phyloP scores from a whole-genome alignment of 2,888 invertebrate species.

The Plebejus argus region DNA sequence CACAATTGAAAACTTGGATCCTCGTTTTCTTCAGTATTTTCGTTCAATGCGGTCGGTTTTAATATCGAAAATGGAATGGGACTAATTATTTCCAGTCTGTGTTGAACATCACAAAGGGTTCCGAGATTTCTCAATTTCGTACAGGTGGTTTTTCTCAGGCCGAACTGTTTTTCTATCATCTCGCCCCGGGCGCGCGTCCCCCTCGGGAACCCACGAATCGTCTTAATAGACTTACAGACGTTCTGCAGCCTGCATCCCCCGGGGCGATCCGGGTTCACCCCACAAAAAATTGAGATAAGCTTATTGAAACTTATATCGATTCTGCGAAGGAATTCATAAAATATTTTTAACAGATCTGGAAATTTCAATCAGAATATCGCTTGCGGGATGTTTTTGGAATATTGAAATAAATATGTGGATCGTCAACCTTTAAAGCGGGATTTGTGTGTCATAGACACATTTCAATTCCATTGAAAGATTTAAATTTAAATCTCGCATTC shows the following conservation, averaged over 20 bases:
- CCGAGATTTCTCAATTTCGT: conserved; percentile 59
- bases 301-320: conserved; percentile 60
- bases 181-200: conserved; percentile 56
- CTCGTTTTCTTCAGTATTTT: conserved; percentile 59
- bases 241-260: conserved; percentile 64
- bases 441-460: not conserved
- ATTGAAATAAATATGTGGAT: conserved; percentile 5
- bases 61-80: conserved; percentile 47
- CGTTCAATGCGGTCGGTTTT: conserved; percentile 51
- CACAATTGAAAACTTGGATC: conserved; percentile 60
- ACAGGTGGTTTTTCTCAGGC: conserved; percentile 69
- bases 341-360: conserved; percentile 27
- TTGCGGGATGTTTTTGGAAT: conserved; percentile 18
- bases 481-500: not conserved
- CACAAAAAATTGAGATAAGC: conserved; percentile 68
- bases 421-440: not conserved
- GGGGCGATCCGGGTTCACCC: conserved; percentile 62
- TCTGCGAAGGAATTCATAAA: conserved; percentile 47
- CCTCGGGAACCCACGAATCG: conserved; percentile 63
- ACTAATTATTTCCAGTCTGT: conserved; percentile 54
- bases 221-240: conserved; percentile 77
- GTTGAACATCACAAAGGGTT: conserved; percentile 42
- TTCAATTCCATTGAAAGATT: not conserved
- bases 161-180: conserved; percentile 68
- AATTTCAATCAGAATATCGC: conserved; percentile 21